Evolutionary conservation across 2,113 vertebrate species (phyloP).

Genomic region (Mastomys natalensis): DNA sequence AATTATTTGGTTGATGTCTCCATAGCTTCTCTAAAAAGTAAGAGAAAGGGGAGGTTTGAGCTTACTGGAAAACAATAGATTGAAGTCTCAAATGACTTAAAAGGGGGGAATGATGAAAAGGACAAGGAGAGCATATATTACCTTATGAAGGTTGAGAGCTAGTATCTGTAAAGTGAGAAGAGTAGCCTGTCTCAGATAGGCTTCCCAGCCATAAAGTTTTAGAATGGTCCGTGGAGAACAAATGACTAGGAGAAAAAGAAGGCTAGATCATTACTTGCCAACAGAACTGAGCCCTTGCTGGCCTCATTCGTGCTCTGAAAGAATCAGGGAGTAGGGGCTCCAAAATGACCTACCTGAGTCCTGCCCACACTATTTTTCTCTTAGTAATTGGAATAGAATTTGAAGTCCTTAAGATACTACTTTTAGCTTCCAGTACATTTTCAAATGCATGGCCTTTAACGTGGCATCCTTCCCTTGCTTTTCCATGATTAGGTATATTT

Average conservation of each 20-base stretch:
- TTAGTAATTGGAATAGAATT: constrained; percentile 35
- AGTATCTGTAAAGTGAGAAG: background rate
- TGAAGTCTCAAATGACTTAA: background rate
- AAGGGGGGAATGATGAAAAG: background rate
- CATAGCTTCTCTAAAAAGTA: background rate
- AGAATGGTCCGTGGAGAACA: background rate
- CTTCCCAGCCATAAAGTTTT: background rate
- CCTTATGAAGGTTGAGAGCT: background rate
- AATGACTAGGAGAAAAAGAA: background rate
- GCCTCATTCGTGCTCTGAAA: background rate
- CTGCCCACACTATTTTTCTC: constrained; percentile 12
- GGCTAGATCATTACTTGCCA: background rate
- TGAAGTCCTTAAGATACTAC: constrained; percentile 11
- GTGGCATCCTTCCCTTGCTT: background rate
- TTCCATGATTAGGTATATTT: constrained; percentile 43
- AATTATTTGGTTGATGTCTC: background rate
- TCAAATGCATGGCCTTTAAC: constrained; percentile 16
- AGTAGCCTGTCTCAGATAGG: background rate
- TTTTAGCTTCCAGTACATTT: constrained; percentile 25
- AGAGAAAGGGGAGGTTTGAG: background rate
- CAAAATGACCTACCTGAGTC: background rate
- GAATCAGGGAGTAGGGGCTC: background rate
- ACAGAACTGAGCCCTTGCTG: background rate
- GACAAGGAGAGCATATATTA: background rate
- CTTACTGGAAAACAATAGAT: background rate